phyloP scores from a whole-genome alignment of 1,140 invertebrate species.

The Drosophila takahashii region DNA sequence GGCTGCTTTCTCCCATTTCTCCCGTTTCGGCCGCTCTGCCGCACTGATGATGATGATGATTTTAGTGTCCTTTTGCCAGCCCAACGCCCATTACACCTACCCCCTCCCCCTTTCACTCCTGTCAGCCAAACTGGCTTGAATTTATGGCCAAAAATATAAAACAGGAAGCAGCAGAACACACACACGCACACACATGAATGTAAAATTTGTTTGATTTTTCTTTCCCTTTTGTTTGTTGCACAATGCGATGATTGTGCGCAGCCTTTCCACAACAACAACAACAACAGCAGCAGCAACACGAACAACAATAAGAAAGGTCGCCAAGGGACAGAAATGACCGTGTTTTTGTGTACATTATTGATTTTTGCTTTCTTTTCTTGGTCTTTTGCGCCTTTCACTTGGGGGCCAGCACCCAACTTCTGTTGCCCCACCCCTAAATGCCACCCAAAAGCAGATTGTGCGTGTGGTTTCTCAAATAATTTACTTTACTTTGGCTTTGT shows the following conservation, averaged over 20 bases:
- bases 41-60: slow-evolving; percentile 37
- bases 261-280: slow-evolving; percentile 29
- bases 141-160: slow-evolving; percentile 77
- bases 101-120: slow-evolving; percentile 7
- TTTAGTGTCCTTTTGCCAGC: slow-evolving; percentile 77
- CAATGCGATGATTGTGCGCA: slow-evolving; percentile 66
- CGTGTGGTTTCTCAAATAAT: slow-evolving; percentile 74
- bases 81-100: slow-evolving; percentile 55
- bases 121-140: slow-evolving; percentile 68
- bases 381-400: slow-evolving; percentile 57
- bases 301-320: slow-evolving; percentile 50
- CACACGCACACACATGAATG: slow-evolving; percentile 20
- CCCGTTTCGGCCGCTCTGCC: slow-evolving; percentile 2
- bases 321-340: slow-evolving; percentile 64
- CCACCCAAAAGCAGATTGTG: slow-evolving; percentile 51
- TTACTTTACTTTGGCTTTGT: slow-evolving; percentile 73
- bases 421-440: background rate
- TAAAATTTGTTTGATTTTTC: slow-evolving; percentile 73
- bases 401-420: background rate
- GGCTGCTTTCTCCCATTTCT: slow-evolving; percentile 48
- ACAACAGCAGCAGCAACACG: slow-evolving; percentile 21
- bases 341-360: slow-evolving; percentile 77
- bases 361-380: slow-evolving; percentile 73
- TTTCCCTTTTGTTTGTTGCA: slow-evolving; percentile 50
- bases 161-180: slow-evolving; percentile 56